phyloP scores from a whole-genome alignment of 2,113 vertebrate genomes.

The Arothron firmamentum region DNA sequence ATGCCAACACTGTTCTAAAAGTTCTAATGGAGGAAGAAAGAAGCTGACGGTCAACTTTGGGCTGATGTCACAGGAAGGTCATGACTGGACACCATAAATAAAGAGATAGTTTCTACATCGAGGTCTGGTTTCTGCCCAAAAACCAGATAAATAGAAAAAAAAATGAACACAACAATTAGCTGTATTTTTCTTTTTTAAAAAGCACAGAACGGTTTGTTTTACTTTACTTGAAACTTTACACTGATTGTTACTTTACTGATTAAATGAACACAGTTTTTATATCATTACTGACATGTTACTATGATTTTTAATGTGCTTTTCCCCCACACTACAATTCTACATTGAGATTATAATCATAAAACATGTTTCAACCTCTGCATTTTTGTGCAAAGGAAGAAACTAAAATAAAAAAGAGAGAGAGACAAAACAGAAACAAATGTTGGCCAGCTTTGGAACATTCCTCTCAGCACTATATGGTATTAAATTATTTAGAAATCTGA shows the following conservation, averaged over 20 bases:
- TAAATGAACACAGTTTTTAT: no score
- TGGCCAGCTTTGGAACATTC: constrained; percentile 26
- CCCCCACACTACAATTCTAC: no score
- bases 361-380: no score
- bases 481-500: neutral
- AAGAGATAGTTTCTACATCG: neutral
- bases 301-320: no score
- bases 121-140: neutral
- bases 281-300: no score
- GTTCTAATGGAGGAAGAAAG: constrained; percentile 34
- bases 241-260: no score
- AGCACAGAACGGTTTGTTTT: neutral
- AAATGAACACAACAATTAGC: neutral
- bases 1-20: constrained; percentile 51
- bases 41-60: constrained; percentile 8
- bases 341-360: no score
- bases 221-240: no score
- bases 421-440: constrained; percentile 22
- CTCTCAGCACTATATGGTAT: constrained; percentile 27
- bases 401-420: constrained; percentile 26
- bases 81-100: constrained; percentile 1
- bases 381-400: neutral
- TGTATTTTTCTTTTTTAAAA: constrained; percentile 1
- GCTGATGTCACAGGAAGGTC: constrained; percentile 11
- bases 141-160: neutral